Conservation (phyloP, 2,113 vertebrate species). For the Columbina picui region DNA sequence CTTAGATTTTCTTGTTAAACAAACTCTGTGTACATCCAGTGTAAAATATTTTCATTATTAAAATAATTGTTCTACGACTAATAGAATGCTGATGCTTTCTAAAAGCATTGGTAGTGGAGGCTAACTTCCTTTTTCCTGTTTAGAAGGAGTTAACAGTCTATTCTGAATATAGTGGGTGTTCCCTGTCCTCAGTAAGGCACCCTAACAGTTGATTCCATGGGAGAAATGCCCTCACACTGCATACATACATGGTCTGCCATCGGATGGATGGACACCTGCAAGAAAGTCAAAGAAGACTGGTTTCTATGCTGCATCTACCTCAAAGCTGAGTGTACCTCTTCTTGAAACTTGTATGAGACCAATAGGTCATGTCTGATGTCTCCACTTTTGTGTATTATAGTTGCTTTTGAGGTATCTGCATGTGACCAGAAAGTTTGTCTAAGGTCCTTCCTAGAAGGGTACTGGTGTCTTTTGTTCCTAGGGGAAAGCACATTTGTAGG, state of each 20-base stretch:
- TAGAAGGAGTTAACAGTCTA: not conserved
- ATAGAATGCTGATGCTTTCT: not conserved
- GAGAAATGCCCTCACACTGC: not conserved
- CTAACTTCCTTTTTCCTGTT: not conserved
- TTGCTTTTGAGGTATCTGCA: not conserved
- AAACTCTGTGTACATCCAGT: not conserved
- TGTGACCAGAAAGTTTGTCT: not conserved
- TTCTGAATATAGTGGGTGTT: not conserved
- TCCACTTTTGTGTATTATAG: not conserved
- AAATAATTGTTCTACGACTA: not conserved
- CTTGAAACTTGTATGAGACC: not conserved
- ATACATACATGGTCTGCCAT: accelerated
- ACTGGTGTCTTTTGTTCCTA: not conserved
- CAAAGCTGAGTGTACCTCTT: not conserved
- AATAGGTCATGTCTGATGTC: not conserved
- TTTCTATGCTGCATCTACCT: not conserved
- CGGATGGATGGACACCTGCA: accelerated
- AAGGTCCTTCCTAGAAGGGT: not conserved
- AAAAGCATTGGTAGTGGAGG: not conserved
- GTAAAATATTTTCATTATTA: not conserved
- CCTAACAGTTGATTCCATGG: not conserved
- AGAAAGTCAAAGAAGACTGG: not conserved
- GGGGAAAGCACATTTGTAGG: not conserved
- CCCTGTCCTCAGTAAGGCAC: not conserved
- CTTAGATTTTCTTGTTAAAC: not conserved